These are phyloP conservation scores for Megatriorchis doriae DNA, from an alignment of 2,113 vertebrate species.

Conservation along the genomic window DNA sequence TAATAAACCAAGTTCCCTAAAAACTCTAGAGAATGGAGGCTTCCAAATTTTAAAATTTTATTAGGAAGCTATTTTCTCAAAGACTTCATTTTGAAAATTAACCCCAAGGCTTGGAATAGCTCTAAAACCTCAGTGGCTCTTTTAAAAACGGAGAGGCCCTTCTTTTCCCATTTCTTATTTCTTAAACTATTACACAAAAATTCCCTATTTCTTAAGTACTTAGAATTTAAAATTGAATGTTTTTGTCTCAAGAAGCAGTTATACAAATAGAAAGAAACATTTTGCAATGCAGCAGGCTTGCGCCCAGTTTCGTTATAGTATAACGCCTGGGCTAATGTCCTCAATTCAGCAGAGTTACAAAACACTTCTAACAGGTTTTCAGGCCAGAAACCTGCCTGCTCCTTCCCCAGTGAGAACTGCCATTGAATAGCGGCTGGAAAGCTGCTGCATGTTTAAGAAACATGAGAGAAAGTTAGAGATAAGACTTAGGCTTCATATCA, in stretches of 20 bases:
- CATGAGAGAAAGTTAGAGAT: not conserved
- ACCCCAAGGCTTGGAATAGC: not conserved
- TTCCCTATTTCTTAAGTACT: not conserved
- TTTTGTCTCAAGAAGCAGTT: not conserved
- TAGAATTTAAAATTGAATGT: not conserved
- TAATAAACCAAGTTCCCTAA: not conserved
- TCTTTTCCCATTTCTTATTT: not conserved
- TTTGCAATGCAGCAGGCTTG: not conserved
- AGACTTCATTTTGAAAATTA: conserved; percentile 16
- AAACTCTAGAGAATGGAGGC: not conserved
- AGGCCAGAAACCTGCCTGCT: not conserved
- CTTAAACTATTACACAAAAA: not conserved
- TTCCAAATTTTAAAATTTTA: conserved; percentile 26
- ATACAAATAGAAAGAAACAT: not conserved
- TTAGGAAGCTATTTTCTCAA: conserved; percentile 19
- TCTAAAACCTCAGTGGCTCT: not conserved
- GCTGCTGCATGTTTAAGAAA: not conserved
- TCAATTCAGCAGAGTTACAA: not conserved
- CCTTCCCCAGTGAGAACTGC: not conserved
- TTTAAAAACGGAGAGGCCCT: not conserved
- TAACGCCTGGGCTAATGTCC: not conserved
- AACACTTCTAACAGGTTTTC: not conserved
- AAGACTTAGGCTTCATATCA: not conserved
- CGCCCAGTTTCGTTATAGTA: not conserved
- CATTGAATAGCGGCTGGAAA: not conserved